These are phyloP conservation scores for Alentia gelatinosa DNA, from an alignment of 2,888 invertebrate species.

Conservation along the genomic window DNA sequence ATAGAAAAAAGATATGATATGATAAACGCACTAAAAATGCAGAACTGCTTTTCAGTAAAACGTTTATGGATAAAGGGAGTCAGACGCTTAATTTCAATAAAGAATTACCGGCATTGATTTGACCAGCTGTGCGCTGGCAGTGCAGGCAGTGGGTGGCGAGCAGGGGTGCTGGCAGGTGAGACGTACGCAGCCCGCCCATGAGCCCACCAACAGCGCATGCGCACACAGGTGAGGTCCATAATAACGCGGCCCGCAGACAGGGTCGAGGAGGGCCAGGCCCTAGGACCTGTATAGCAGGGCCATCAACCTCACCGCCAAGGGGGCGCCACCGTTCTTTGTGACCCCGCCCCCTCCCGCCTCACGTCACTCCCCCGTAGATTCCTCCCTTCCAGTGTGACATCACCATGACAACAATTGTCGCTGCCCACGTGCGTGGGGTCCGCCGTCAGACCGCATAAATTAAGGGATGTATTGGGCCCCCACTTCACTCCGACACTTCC, in stretches of 20 bases:
- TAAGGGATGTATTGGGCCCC: background rate
- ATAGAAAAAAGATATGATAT: no score
- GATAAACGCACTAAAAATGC: no score
- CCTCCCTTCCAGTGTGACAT: slow-evolving; percentile 17
- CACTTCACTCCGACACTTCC: background rate
- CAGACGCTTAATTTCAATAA: background rate
- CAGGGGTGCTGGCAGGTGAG: background rate
- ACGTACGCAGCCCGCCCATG: no score
- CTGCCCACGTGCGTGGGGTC: slow-evolving; percentile 6
- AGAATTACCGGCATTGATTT: background rate
- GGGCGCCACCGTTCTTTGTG: background rate
- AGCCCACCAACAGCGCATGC: background rate
- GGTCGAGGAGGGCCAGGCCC: background rate
- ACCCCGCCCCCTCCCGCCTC: background rate
- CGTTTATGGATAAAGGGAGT: background rate
- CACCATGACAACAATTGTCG: slow-evolving; percentile 39
- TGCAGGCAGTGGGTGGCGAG: background rate
- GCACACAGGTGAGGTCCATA: background rate
- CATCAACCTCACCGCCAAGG: no score
- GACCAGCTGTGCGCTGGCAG: background rate
- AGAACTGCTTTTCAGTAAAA: no score
- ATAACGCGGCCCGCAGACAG: background rate
- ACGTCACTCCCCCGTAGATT: slow-evolving; percentile 2
- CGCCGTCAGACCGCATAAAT: background rate
- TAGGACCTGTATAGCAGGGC: no score